Base-by-base conservation (phyloP, 2,888 invertebrate species). In the Oxystoma pomonae region DNA sequence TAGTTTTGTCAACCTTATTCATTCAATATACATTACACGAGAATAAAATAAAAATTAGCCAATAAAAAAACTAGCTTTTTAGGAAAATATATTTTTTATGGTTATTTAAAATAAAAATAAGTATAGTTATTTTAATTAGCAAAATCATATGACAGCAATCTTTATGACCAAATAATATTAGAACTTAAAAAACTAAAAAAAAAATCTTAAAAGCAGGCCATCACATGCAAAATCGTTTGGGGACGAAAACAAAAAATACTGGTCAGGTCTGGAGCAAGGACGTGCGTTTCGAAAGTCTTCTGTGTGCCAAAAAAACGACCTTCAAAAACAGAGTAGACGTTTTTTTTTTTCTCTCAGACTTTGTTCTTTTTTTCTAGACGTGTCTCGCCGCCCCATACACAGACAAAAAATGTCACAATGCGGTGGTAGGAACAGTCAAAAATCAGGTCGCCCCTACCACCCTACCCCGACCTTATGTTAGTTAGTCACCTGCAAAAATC, bases 381-480 rank as follows among this genome's bases (percentile, higher is more conserved):
- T 62, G 52, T 58, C 59, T 62, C 89, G 89, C 86, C 86, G 89
- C 90, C 90, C 90, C 90, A 90, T 89, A 89, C 90, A 90, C 90
- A 90, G 88, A 87, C 84, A 83, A 90, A 90, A 90, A 89, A 88
- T 90, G 90, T 90, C 90, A 90, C 90, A 89, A 87, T 86, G 87
- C 82, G 81, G 80, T 19, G 53, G 53, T 19, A 19, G 53, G 19
- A 53, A 79, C 78, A 79, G 79, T 80, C 7, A 75, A 76, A 70
- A 77, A 78, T 76, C 75, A 75, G 77, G 78, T 78, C 72, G 76
- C 78, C 77, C 75, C 71, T 73, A 76, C 78, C 76, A 73, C 78
- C 74, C 79, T 19, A n/a, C 72, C 72, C 73, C 74, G 80, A 80
- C 79, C 80, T 80, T n/a, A n/a, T n/a, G 62, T 61, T 71, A 70